These are phyloP conservation scores for Bos javanicus DNA, from an alignment of 2,113 vertebrate species.

Conservation along the genomic window DNA sequence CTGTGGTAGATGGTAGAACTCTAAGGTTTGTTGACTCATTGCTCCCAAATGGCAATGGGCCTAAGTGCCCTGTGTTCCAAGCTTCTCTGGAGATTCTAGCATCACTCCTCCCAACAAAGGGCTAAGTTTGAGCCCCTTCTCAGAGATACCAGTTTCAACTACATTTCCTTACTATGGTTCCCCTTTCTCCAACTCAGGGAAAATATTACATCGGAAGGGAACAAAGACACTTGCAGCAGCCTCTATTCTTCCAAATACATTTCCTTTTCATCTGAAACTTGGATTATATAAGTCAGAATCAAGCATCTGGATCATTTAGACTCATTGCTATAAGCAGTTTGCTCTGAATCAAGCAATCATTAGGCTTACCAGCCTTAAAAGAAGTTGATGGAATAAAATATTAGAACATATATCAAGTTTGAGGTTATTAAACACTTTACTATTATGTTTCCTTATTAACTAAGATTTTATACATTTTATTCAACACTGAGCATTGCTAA, in stretches of 20 bases:
- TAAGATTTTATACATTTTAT: neutral
- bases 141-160: neutral
- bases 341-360: neutral
- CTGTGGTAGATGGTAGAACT: neutral
- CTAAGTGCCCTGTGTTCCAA: neutral
- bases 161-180: neutral
- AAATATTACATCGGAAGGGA: neutral
- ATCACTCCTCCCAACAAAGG: neutral
- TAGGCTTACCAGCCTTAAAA: neutral
- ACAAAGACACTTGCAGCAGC: neutral
- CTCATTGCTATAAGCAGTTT: neutral
- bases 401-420: neutral
- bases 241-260: neutral
- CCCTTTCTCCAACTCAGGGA: neutral
- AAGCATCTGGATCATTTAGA: neutral
- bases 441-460: neutral
- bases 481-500: neutral
- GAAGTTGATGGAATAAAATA: neutral
- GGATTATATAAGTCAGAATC: neutral
- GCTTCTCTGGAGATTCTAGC: neutral
- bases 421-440: neutral
- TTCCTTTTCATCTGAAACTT: neutral
- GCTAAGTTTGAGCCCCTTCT: neutral
- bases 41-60: neutral
- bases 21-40: neutral